phyloP scores from a whole-genome alignment of 2,888 invertebrate species.

The Agapostemon virescens region DNA sequence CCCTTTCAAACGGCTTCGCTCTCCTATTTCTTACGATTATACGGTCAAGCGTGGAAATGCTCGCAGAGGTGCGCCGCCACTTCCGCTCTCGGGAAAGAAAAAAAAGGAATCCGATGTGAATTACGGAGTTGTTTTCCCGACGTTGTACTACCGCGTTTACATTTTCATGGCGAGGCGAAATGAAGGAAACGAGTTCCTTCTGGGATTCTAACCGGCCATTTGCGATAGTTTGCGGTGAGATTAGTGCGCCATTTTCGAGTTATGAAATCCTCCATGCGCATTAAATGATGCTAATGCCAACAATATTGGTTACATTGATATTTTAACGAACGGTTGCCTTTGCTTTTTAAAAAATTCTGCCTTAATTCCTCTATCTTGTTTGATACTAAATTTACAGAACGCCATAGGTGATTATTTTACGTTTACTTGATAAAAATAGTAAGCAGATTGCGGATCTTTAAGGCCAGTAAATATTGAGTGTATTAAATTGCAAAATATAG shows the following conservation, averaged over 20 bases:
- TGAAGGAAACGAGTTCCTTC: conserved; percentile 2
- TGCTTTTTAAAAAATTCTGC: background rate
- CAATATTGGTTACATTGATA: no score
- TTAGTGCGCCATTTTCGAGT: background rate
- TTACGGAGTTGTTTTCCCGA: conserved; percentile 17
- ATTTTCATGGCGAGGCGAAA: background rate
- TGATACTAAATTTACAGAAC: background rate
- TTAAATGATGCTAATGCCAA: background rate
- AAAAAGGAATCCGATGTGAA: conserved; percentile 1
- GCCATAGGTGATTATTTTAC: background rate
- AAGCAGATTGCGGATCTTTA: no score
- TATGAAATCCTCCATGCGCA: background rate
- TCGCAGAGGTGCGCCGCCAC: conserved; percentile 7
- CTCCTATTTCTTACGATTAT: conserved; percentile 27
- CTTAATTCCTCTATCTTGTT: background rate
- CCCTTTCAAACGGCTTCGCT: conserved; percentile 14
- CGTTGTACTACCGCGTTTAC: conserved; percentile 11
- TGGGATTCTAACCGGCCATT: conserved; percentile 5
- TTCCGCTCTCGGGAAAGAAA: background rate
- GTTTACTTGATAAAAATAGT: background rate
- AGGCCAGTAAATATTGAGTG: no score
- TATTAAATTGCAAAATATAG: no score
- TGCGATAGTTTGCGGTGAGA: background rate
- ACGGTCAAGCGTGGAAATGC: conserved; percentile 16
- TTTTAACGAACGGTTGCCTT: background rate